Conservation (phyloP, 1,140 invertebrate genomes). For the Bombus difficillimus region DNA sequence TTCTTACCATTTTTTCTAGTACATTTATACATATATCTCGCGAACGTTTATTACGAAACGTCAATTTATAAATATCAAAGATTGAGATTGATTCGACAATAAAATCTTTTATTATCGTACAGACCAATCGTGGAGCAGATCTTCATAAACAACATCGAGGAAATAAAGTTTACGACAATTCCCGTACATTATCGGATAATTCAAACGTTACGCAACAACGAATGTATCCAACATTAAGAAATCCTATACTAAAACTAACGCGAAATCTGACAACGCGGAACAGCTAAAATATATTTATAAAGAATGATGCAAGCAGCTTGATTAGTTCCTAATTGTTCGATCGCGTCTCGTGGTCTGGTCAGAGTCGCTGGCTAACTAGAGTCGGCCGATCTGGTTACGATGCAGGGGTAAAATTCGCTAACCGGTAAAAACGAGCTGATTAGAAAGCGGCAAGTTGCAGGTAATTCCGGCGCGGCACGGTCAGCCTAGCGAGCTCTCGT, state of each 20-base stretch:
- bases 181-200: too few relatives aligned
- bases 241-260: too few relatives aligned
- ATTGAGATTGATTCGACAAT: too few relatives aligned
- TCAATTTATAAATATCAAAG: too few relatives aligned
- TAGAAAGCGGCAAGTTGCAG: constrained; percentile 63
- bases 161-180: background rate
- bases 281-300: background rate
- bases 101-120: too few relatives aligned
- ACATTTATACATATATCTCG: too few relatives aligned
- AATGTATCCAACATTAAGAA: too few relatives aligned
- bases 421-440: constrained; percentile 62
- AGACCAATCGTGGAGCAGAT: too few relatives aligned
- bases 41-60: background rate
- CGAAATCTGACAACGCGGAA: background rate
- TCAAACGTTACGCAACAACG: too few relatives aligned
- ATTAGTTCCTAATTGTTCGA: constrained; percentile 4
- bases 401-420: constrained; percentile 51
- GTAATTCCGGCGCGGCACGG: constrained; percentile 32
- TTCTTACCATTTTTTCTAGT: background rate
- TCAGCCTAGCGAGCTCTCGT: constrained; percentile 49
- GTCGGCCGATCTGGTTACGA: background rate
- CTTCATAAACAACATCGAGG: background rate
- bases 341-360: background rate
- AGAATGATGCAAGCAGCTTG: background rate
- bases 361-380: background rate